Evolutionary conservation across 2,113 vertebrate genomes (phyloP), one percentile per base, ranked within the genome.

Genomic region (Charina bottae): DNA sequence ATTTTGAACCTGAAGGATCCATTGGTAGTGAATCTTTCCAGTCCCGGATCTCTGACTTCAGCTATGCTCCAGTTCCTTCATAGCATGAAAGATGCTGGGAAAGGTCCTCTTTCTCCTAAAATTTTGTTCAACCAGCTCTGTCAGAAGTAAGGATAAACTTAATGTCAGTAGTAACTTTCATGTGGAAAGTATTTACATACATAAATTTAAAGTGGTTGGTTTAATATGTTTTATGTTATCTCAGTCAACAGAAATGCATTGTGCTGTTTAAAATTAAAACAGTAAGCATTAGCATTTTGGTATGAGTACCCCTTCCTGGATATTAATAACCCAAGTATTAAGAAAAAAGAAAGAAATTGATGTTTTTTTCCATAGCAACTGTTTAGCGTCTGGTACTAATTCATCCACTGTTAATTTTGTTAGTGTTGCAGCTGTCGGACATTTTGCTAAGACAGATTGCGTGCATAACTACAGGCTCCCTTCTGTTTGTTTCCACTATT

Each of bases 331-430:
- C 33, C 9, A 78, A 33, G 62, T 89, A 23, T 62, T 62, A 42
- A 62, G 42, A 46, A 93, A 94, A 64, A 88, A 94, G 93, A 93
- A 94, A 96, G 91, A 90, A 93, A 88, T 92, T 93, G 94, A 95
- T 90, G 37, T 78, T 96, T 95, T 95, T 97, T 97, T 96, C 96
- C 94, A 46, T 85, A 96, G 96, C 96, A 96, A 98, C 97, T 98
- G 98, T 97, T 98, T 97, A 97, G 98, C 95, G 98, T 98, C 97
- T 99, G 98, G 98, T 98, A 99, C 97, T 98, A 98, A 99, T 97
- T 99, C 98, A 99, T 98, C 98, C 98, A 98, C 98, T 98, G 98
- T 98, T 99, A 99, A 99, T 99, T 98, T 98, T 98, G 98, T 98
- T 98, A 98, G 98, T 98, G 97, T 97, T 98, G 97, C 98, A 99